These are phyloP conservation scores for Homarus americanus DNA, from an alignment of 1,140 invertebrate species.

Conservation along the genomic window DNA sequence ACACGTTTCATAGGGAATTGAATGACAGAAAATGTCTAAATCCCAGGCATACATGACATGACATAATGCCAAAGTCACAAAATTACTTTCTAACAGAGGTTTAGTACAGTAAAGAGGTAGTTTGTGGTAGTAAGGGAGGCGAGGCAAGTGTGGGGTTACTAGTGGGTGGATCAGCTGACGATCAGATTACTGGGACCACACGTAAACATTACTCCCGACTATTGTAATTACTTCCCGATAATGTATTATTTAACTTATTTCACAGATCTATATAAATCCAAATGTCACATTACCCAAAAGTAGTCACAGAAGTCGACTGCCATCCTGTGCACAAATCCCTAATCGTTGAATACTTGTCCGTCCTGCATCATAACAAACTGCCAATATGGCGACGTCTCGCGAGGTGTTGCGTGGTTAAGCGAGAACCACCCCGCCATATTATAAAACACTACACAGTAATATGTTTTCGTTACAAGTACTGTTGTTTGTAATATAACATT, in stretches of 20 bases:
- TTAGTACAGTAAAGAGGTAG: neutral
- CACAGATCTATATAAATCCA: neutral
- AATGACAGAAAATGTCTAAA: neutral
- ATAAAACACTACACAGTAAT: too few relatives aligned
- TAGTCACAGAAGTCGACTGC: conserved; percentile 89
- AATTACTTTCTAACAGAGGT: too few relatives aligned
- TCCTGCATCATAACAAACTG: conserved; percentile 62
- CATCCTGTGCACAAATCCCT: conserved; percentile 78
- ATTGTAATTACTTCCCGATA: neutral
- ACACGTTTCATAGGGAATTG: neutral
- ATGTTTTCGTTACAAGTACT: too few relatives aligned
- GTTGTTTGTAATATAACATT: too few relatives aligned
- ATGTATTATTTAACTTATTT: neutral
- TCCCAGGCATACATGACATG: neutral
- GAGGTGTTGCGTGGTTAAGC: too few relatives aligned
- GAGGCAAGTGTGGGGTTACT: conserved; percentile 9
- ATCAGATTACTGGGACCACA: conserved; percentile 74
- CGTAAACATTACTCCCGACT: conserved; percentile 11
- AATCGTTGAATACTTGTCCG: neutral
- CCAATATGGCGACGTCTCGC: conserved; percentile 54
- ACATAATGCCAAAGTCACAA: neutral
- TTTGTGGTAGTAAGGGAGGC: neutral
- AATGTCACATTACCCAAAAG: conserved; percentile 85
- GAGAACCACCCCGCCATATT: too few relatives aligned
- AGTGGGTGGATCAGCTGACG: conserved; percentile 78